phyloP scores from a whole-genome alignment of 1,140 invertebrate species.

The Nylanderia fulva region DNA sequence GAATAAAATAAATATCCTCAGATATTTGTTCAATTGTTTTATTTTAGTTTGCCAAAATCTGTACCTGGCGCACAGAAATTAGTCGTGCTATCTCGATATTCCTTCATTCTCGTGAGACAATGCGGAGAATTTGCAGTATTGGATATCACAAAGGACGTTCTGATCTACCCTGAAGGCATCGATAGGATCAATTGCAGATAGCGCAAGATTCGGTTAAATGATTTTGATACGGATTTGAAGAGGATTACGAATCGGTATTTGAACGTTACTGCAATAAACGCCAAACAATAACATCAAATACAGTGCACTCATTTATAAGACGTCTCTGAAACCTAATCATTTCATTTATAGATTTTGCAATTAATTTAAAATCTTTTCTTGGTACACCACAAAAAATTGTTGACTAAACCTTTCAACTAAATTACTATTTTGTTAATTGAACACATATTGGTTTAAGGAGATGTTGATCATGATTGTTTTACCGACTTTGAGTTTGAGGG shows the following conservation, averaged over 20 bases:
- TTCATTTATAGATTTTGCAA: constrained; percentile 5
- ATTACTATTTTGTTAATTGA: too few species aligned
- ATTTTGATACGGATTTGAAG: neutral
- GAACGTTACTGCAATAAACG: neutral
- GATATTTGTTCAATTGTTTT: too few species aligned
- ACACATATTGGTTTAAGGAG: too few species aligned
- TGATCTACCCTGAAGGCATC: neutral
- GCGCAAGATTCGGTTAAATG: constrained; percentile 23
- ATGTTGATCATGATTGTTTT: too few species aligned
- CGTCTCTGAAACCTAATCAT: neutral
- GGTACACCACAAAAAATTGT: too few species aligned
- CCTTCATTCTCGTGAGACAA: constrained; percentile 16
- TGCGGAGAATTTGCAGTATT: neutral
- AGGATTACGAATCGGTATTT: neutral
- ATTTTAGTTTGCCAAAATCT: too few species aligned
- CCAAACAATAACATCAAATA: neutral
- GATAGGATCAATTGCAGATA: constrained; percentile 26
- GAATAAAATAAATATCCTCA: too few species aligned
- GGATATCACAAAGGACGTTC: neutral
- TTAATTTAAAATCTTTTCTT: too few species aligned
- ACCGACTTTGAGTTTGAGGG: too few species aligned
- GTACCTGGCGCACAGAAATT: neutral
- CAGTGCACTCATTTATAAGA: neutral
- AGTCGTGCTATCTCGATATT: constrained; percentile 20
- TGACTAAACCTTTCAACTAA: too few species aligned